Base-by-base conservation (phyloP, 2,113 vertebrate genomes). In the Benitochromis conjunctus region DNA sequence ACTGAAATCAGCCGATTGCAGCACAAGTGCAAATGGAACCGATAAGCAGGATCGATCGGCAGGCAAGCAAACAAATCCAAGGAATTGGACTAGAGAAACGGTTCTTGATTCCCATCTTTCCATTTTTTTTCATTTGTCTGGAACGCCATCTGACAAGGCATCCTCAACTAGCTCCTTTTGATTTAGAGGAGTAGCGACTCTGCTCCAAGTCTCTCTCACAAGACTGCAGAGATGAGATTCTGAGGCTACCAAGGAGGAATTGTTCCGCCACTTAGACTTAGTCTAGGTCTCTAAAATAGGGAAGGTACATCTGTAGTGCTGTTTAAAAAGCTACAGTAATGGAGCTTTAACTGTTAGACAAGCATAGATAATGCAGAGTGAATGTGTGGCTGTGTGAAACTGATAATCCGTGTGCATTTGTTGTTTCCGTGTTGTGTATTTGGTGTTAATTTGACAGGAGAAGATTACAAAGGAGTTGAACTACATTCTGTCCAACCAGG, bases 401-500 rank as follows among this genome's bases (percentile, higher is more conserved):
- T 60, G 21, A 31, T 51, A 78, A 43, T 57, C 76, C 2, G 26
- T 53, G 24, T 77, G 11, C 80, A 55, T 78, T 14, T 81, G 36
- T 64, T 79, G 56, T 79, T 31, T 64, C 38, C 48, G 13, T 74
- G 66, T 48, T 9, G 0, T 1, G 0, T 74, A 46, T 64, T 38
- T 0, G n/a, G 38, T 89, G 53, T 91, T 87, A 74, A 18, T 86
- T 88, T 83, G 57, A 90, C 94, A 99, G 98, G 98, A 99, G 88
- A 99, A 99, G 94, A 97, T 99, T 91, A 97, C 97, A 0, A 99
- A 99, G 95, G 98, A 97, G 95, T 95, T 99, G 81, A 94, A 97
- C 93, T 98, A 97, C 94, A 98, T 99, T 94, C 91, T 99, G 96
- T 97, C 97, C 95, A 98, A 97, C 93, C 98, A 99, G 96, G 97